Evolutionary conservation across 2,797 vertebrate genomes (phyloP), one percentile per base, ranked within the genome.

Genomic region (Myotis pilosus): DNA sequence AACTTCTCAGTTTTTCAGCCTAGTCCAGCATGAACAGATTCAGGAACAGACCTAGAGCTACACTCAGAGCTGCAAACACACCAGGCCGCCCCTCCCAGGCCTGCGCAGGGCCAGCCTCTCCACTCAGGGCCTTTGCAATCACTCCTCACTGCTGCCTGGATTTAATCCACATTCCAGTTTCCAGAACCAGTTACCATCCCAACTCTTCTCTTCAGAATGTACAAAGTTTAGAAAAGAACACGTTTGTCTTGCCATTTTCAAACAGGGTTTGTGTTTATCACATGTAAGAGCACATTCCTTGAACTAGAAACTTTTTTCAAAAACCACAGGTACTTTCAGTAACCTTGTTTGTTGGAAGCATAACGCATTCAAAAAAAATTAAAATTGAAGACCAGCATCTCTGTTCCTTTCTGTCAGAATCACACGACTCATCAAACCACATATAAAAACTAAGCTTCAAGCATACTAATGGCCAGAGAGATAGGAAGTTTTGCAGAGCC

Each of bases 261-360:
- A 89, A 71, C 60, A 38, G 36, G 41, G 68, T 93, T 93, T 95
- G 68, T 87, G 20, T 38, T 53, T 62, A 41, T 66, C 47, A 90
- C 72, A 95, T 71, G 92, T 53, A 84, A 96, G 69, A 90, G 53
- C 82, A 90, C 30, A 87, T 28, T 81, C 47, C 38, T 33, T 57
- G 91, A 93, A 72, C 68, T 94, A 96, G 71, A 95, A 96, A 94
- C 68, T 30, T 79, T 75, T 86, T 86, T 76, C 75, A 85, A 96
- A 96, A 96, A 88, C 75, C 79, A 72, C 55, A 94, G 86, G 85
- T 86, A 93, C 88, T 95, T 96, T 95, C 92, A 88, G 82, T 57
- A 87, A 96, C 74, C 72, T 96, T 88, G n/a, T 92, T 94, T 94
- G 82, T 80, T 87, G 62, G 80, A 96, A 96, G 90, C 95, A 97